Conservation (phyloP, 2,888 invertebrate species). For the Cataglyphis livida region DNA sequence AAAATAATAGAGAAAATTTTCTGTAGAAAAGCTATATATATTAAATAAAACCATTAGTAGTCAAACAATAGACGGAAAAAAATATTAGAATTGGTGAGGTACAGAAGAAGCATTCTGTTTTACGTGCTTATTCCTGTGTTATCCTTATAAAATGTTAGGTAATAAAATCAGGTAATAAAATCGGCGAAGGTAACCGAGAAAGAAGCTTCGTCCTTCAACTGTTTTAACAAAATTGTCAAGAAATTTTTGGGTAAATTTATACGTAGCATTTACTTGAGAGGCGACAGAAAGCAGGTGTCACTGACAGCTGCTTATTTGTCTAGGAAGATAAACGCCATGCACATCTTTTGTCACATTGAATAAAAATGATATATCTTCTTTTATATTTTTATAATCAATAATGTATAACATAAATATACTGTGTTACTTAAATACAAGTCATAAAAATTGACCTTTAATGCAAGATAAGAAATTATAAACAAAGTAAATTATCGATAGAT, state of each 20-base stretch:
- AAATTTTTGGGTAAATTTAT: conserved; percentile 54
- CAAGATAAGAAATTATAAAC: neutral
- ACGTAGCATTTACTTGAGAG: conserved; percentile 59
- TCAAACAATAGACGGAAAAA: neutral
- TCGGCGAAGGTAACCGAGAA: neutral
- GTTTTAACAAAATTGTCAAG: conserved; percentile 13
- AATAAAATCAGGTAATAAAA: neutral
- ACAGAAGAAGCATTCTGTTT: neutral
- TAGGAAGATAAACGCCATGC: conserved; percentile 51
- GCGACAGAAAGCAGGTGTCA: conserved; percentile 68
- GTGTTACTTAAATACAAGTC: neutral
- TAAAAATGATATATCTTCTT: neutral
- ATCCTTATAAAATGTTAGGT: neutral
- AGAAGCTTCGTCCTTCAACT: neutral
- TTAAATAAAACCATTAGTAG: neutral
- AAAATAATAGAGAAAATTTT: neutral
- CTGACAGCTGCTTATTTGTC: conserved; percentile 69
- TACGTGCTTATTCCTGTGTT: neutral
- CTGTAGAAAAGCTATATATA: neutral
- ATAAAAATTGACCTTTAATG: neutral
- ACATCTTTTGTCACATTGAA: conserved; percentile 18
- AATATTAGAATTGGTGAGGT: neutral
- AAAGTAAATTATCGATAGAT: neutral
- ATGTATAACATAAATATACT: neutral
- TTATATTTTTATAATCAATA: neutral